Conservation (phyloP, 2,888 invertebrate genomes). For the Agrotis clavis region DNA sequence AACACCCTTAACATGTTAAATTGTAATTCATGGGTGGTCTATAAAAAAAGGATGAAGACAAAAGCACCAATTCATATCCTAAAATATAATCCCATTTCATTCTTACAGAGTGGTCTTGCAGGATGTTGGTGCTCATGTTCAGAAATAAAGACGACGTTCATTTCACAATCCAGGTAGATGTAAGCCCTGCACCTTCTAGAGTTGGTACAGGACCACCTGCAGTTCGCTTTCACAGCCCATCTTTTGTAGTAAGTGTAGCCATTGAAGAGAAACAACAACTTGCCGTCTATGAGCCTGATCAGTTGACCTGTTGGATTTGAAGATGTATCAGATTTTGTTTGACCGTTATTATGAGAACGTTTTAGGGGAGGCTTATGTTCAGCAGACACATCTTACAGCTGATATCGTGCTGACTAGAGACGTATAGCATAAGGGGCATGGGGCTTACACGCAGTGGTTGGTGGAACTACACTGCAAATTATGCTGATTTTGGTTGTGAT, state of each 20-base stretch:
- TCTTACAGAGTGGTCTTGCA: slow-evolving; percentile 43
- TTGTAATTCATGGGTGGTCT: background rate
- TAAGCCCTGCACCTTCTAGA: slow-evolving; percentile 51
- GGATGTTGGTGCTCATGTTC: slow-evolving; percentile 63
- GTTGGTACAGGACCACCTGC: slow-evolving; percentile 67
- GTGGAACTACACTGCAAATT: background rate
- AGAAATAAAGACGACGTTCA: slow-evolving; percentile 44
- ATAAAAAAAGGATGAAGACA: background rate
- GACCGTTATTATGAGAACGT: background rate
- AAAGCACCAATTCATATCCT: slow-evolving; percentile 36
- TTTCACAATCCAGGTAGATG: slow-evolving; percentile 49
- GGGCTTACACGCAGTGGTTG: background rate
- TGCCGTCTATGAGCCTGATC: slow-evolving; percentile 62
- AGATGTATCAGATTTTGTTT: slow-evolving; percentile 9
- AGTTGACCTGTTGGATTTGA: slow-evolving; percentile 50
- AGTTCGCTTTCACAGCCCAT: slow-evolving; percentile 51
- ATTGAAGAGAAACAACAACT: slow-evolving; percentile 57
- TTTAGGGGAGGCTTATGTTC: too few relatives aligned
- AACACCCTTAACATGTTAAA: too few relatives aligned
- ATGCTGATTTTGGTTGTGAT: background rate
- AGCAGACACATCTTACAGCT: too few relatives aligned
- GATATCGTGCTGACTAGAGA: background rate
- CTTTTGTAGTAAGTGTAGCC: slow-evolving; percentile 72
- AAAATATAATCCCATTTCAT: slow-evolving; percentile 63
- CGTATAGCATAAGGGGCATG: background rate